A percentile compares a stretch with the other conserved stretches of the same genome.
Evolutionary conservation across 2,888 invertebrate species (phyloP).

Genomic region (Drosophila sordidapex): DNA sequence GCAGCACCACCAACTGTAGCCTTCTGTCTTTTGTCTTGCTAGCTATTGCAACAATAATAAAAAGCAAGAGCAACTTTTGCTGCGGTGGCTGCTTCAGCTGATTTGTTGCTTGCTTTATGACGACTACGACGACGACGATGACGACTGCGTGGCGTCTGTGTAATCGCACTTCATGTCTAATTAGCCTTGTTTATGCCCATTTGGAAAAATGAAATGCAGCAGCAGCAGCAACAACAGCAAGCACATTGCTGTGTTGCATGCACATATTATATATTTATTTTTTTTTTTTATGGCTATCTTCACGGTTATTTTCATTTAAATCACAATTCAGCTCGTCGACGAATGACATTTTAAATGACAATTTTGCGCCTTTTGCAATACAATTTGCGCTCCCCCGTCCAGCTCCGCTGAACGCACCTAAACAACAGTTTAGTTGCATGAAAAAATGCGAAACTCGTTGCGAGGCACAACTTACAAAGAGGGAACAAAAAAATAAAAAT

Average conservation of each 20-base stretch:
- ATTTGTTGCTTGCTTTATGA: slow-evolving; percentile 60
- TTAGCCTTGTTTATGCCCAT: slow-evolving; percentile 82
- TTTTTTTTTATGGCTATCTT: slow-evolving; percentile 77
- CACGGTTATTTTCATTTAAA: slow-evolving; percentile 80
- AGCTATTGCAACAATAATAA: slow-evolving; percentile 7
- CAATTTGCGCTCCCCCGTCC: slow-evolving; percentile 7
- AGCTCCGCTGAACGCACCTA: not conserved
- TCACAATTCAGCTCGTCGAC: slow-evolving; percentile 63
- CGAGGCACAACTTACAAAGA: slow-evolving; percentile 4
- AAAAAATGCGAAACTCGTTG: slow-evolving; percentile 20
- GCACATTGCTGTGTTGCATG: slow-evolving; percentile 46
- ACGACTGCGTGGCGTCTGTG: slow-evolving; percentile 71
- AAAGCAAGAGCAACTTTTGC: slow-evolving; percentile 30
- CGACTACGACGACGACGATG: slow-evolving; percentile 31
- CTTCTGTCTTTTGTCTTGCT: slow-evolving; percentile 30
- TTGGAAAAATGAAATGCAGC: slow-evolving; percentile 66
- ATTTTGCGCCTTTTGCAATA: slow-evolving; percentile 72
- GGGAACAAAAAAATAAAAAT: slow-evolving; percentile 20
- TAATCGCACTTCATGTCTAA: slow-evolving; percentile 82
- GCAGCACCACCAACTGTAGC: slow-evolving; percentile 15
- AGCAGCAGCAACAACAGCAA: slow-evolving; percentile 26
- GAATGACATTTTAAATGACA: slow-evolving; percentile 78
- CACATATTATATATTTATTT: slow-evolving; percentile 39
- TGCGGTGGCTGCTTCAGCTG: slow-evolving; percentile 40
- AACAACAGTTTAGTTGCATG: slow-evolving; percentile 18